Evolutionary conservation across 2,888 invertebrate species (phyloP).

Genomic region (Rhabditoides inermis): DNA sequence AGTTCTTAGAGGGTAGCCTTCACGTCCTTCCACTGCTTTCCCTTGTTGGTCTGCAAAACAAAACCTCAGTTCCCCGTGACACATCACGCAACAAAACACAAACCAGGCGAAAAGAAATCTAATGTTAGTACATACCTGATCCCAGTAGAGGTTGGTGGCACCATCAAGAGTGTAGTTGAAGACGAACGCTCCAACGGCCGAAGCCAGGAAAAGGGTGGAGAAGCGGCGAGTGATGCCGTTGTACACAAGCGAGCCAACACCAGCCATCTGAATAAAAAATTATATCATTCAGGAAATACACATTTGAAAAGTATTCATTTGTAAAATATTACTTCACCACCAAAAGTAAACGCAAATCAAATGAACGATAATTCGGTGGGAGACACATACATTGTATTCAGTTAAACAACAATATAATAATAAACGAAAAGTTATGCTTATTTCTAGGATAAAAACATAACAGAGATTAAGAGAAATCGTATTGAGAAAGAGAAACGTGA

Average conservation of each 20-base stretch:
- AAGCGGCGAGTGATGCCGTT: slow-evolving; percentile 39
- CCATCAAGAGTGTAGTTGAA: slow-evolving; percentile 40
- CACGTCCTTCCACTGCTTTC: slow-evolving; percentile 50
- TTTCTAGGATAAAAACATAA: too few relatives aligned
- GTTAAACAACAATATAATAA: too few relatives aligned
- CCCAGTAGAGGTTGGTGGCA: slow-evolving; percentile 40
- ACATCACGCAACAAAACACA: neutral
- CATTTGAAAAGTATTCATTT: neutral
- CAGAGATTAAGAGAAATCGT: too few relatives aligned
- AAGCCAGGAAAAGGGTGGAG: slow-evolving; percentile 42
- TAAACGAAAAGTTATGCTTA: too few relatives aligned
- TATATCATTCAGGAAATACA: too few relatives aligned
- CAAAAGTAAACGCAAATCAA: too few relatives aligned
- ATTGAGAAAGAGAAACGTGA: too few relatives aligned
- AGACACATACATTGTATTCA: too few relatives aligned
- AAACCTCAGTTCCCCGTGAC: neutral
- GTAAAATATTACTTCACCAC: neutral
- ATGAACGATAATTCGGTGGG: too few relatives aligned
- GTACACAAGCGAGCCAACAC: slow-evolving; percentile 31
- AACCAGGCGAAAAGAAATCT: neutral
- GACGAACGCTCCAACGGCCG: slow-evolving; percentile 39
- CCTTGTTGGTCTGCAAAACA: slow-evolving; percentile 40
- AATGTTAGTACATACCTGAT: slow-evolving; percentile 18
- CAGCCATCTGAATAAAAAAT: slow-evolving; percentile 6
- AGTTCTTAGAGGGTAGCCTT: slow-evolving; percentile 32